Evolutionary conservation across 2,888 invertebrate species (phyloP), one percentile per base, ranked within the genome.

Genomic region (Dynastes maya): DNA sequence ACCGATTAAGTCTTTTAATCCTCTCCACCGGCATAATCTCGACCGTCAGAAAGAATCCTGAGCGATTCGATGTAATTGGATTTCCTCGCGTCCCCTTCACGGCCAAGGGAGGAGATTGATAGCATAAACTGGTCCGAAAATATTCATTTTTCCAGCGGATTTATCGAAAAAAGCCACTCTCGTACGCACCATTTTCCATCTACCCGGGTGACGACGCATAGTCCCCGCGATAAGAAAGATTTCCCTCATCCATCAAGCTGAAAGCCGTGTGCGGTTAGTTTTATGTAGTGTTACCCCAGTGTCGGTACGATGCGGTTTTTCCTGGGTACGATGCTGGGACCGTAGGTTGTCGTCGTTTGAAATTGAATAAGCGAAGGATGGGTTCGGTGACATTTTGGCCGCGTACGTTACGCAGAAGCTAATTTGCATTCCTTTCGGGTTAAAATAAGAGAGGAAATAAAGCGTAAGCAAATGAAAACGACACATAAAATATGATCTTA

Each of bases 191-290:
- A 45, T 55, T 55, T 13, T 55, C 55, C 55, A n/a, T 55, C 2
- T 55, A 55, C 3, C n/a, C 55, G 55, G n/a, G 55, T n/a, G 6
- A 5, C 22, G 55, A 13, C 55, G 55, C 16, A n/a, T 37, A 55
- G n/a, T n/a, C 11, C 55, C 55, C 22, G 55, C 55, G 55, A 55
- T 55, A n/a, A 55, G 55, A 68, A 16, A 67, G 63, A 76, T 70
- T 49, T 79, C 71, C 51, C 9, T 68, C 68, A 68, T 68, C 68
- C 68, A 68, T 68, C 68, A 68, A 68, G 51, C 29, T 58, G 22
- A 40, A 29, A 51, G 49, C 22, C 68, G 51, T 51, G 51, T 13
- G 51, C 13, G 40, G 29, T 65, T 40, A 16, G 37, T 65, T 65
- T 65, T 65, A 40, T 65, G 40, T n/a, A 40, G 37, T 40, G 13